Evolutionary conservation across 2,888 invertebrate species (phyloP).

Genomic region (Pilophorus perplexus): DNA sequence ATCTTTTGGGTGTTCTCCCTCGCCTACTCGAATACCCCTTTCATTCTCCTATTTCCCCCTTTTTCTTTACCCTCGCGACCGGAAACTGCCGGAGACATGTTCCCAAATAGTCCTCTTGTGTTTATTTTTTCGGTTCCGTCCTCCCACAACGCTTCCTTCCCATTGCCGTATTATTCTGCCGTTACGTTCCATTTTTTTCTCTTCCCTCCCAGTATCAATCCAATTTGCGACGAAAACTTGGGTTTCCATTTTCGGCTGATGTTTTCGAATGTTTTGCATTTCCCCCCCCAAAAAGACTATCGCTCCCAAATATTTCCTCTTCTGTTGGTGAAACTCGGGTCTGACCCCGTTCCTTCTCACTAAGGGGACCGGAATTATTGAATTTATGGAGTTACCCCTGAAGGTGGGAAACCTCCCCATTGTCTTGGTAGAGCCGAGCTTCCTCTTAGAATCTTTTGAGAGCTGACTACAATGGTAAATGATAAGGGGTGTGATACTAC

Average conservation of each 20-base stretch:
- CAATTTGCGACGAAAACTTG: background rate
- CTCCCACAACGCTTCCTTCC: background rate
- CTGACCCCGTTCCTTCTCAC: background rate
- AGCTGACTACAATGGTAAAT: too few species aligned
- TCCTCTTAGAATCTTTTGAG: too few species aligned
- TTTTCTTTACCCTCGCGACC: background rate
- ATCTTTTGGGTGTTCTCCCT: too few species aligned
- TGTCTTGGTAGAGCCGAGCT: background rate
- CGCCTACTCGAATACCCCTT: too few species aligned
- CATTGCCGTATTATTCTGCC: background rate
- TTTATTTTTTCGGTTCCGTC: conserved; percentile 3
- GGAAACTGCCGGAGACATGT: conserved; percentile 16
- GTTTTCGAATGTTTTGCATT: too few species aligned
- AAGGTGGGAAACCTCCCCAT: background rate
- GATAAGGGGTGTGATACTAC: too few species aligned
- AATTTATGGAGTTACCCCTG: background rate
- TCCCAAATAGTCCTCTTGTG: background rate
- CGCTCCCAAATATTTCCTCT: too few species aligned
- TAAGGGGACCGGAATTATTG: background rate
- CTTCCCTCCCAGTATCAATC: background rate
- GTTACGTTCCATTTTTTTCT: background rate
- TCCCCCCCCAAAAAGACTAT: too few species aligned
- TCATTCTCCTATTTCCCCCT: too few species aligned
- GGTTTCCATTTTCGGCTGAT: too few species aligned
- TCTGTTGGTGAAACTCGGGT: too few species aligned